Conservation (phyloP, 2,797 vertebrate genomes). For the Malacoraja senta region DNA sequence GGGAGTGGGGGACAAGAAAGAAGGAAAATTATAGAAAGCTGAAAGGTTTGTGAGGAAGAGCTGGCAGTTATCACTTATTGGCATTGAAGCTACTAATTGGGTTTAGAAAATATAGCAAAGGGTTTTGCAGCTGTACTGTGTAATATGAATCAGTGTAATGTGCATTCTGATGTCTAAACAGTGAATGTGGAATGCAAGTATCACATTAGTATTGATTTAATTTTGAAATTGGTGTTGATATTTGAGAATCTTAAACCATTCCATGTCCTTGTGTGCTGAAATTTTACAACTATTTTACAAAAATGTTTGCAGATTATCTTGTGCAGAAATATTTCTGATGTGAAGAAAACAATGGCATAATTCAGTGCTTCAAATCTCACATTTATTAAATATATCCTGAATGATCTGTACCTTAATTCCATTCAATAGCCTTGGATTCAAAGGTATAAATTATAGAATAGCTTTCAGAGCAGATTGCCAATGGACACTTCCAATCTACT, state of each 20-base stretch:
- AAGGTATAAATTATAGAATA: too few relatives aligned
- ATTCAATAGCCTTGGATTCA: background rate
- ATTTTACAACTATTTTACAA: background rate
- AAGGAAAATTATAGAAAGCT: too few relatives aligned
- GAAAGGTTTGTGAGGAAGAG: too few relatives aligned
- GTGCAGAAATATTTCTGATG: background rate
- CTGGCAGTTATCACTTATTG: too few relatives aligned
- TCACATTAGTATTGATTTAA: background rate
- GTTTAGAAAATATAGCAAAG: too few relatives aligned
- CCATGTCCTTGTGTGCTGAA: background rate
- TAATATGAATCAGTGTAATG: background rate
- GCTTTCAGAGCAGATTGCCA: too few relatives aligned
- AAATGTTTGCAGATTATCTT: background rate
- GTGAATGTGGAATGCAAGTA: background rate
- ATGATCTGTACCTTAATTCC: background rate
- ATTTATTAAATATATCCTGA: background rate
- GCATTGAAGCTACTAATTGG: background rate
- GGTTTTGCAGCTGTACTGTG: background rate
- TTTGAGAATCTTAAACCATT: too few relatives aligned
- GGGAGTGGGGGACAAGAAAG: too few relatives aligned
- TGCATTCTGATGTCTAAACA: background rate
- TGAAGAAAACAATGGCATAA: background rate
- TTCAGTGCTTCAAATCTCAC: background rate
- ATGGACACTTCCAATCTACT: too few relatives aligned
- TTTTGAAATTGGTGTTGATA: background rate